phyloP scores from a whole-genome alignment of 2,888 invertebrate species.

The Carpatolechia fugitivella region DNA sequence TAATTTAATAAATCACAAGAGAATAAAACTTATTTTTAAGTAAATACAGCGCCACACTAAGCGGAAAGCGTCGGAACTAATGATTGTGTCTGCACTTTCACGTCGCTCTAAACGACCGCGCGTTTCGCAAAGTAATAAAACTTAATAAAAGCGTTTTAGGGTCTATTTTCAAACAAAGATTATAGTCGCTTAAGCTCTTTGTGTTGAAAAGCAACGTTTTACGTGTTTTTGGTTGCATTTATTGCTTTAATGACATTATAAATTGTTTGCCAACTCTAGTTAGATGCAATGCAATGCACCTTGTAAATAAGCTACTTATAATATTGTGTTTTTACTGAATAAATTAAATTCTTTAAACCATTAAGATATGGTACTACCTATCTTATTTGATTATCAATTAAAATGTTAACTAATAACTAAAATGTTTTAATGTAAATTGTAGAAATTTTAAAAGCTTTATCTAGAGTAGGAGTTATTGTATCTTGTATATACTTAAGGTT shows the following conservation, averaged over 20 bases:
- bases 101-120: conserved; percentile 33
- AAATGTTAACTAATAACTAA: too few species aligned
- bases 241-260: conserved; percentile 44
- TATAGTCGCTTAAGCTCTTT: conserved; percentile 40
- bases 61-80: conserved; percentile 56
- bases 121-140: conserved; percentile 47
- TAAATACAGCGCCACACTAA: conserved; percentile 49
- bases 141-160: conserved; percentile 44
- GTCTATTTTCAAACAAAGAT: conserved; percentile 39
- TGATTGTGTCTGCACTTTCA: conserved; percentile 28
- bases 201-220: conserved; percentile 25
- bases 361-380: too few species aligned
- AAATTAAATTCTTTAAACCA: too few species aligned
- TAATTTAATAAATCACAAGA: too few species aligned
- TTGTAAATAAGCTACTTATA: background rate
- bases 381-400: too few species aligned
- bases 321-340: background rate
- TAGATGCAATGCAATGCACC: conserved; percentile 26
- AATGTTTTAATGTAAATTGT: too few species aligned
- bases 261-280: conserved; percentile 46
- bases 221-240: conserved; percentile 43
- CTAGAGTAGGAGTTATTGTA: too few species aligned
- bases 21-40: background rate
- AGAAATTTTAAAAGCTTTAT: too few species aligned
- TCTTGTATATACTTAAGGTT: too few species aligned